Conservation (phyloP, 2,888 invertebrate genomes). For the Prosapia bicincta region DNA sequence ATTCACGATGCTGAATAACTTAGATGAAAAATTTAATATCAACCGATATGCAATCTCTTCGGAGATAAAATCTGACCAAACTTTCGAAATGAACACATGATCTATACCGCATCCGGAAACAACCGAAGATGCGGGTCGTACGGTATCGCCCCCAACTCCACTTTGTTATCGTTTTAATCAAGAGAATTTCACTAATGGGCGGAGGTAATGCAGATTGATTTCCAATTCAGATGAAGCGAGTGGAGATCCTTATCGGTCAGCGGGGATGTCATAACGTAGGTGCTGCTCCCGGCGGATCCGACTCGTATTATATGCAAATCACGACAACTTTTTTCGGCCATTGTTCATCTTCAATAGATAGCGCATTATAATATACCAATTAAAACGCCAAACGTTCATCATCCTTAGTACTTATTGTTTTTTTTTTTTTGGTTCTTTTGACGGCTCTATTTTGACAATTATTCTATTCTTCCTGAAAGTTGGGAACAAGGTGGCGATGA, state of each 20-base stretch:
- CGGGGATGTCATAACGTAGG: neutral
- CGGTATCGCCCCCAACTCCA: neutral
- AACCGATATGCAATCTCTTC: neutral
- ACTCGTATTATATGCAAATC: neutral
- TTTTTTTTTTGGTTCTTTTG: neutral
- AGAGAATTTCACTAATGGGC: conserved; percentile 12
- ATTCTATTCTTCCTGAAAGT: neutral
- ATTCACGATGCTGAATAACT: neutral
- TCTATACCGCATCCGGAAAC: neutral
- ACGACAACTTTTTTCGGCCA: neutral
- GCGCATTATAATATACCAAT: neutral
- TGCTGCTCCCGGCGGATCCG: neutral
- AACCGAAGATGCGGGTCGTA: neutral
- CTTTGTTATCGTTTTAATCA: neutral
- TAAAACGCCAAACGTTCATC: neutral
- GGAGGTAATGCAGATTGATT: conserved; percentile 11
- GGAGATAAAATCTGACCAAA: neutral
- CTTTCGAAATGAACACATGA: neutral
- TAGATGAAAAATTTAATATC: neutral
- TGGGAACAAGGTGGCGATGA: neutral
- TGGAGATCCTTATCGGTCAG: neutral
- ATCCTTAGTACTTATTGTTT: neutral
- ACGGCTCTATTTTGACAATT: neutral
- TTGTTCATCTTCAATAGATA: neutral
- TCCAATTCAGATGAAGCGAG: conserved; percentile 12